These are phyloP conservation scores for Campylorhamphus procurvoides DNA, from an alignment of 2,113 vertebrate genomes.

Conservation along the genomic window DNA sequence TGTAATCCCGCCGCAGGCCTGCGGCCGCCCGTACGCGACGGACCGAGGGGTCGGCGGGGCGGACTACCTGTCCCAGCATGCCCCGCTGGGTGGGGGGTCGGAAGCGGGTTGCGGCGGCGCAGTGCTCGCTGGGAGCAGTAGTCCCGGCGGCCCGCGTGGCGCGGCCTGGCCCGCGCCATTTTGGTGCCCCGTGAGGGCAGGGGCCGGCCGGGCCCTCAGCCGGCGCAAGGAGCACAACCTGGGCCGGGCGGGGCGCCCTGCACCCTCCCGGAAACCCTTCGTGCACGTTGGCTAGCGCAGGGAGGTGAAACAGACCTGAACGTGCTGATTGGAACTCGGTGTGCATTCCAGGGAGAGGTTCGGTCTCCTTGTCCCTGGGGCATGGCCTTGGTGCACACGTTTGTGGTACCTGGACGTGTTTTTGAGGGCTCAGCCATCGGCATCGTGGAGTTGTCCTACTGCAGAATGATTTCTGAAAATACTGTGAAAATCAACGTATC, in stretches of 20 bases:
- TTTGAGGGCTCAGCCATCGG: accelerated
- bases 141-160: background rate
- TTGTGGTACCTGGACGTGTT: accelerated
- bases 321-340: accelerated
- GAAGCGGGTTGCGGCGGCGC: background rate
- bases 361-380: accelerated
- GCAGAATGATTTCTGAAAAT: accelerated
- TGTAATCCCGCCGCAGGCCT: background rate
- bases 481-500: accelerated
- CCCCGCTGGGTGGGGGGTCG: no score
- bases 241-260: accelerated
- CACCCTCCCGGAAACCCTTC: accelerated
- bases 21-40: no score
- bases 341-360: accelerated
- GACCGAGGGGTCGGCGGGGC: accelerated
- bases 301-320: accelerated
- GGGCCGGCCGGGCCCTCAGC: accelerated
- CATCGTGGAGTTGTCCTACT: accelerated
- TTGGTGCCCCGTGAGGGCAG: background rate
- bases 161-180: background rate
- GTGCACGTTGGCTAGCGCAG: accelerated
- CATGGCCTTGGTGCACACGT: accelerated
- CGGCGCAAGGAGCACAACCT: accelerated
- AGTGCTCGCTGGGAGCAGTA: background rate
- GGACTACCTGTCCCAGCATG: background rate